These are phyloP conservation scores for Caenorhabditis sp. DNA, from an alignment of 2,888 invertebrate genomes.

Conservation along the genomic window DNA sequence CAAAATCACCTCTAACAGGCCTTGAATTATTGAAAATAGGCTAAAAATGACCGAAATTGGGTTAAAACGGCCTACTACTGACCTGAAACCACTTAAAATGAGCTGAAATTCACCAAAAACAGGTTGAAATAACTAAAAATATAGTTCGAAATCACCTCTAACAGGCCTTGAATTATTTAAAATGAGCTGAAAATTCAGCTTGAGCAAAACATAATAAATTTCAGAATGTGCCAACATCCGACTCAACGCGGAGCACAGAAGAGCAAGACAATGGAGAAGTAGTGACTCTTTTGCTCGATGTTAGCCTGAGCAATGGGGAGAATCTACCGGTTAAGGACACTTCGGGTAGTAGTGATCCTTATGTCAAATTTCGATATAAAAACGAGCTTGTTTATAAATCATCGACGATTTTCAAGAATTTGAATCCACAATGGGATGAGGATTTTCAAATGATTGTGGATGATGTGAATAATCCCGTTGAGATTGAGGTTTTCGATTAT, in stretches of 20 bases:
- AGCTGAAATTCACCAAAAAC: no score
- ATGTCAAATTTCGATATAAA: constrained; percentile 69
- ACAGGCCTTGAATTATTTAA: no score
- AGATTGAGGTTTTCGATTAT: constrained; percentile 93
- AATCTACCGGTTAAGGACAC: constrained; percentile 68
- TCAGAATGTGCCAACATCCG: background rate
- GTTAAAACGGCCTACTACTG: no score
- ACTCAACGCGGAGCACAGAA: background rate
- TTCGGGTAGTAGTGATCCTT: constrained; percentile 68
- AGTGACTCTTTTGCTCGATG: constrained; percentile 64
- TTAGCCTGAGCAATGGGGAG: constrained; percentile 66
- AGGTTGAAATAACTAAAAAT: no score
- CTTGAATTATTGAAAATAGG: no score
- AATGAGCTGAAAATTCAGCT: no score
- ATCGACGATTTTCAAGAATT: constrained; percentile 88
- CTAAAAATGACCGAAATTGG: no score
- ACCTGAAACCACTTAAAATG: no score
- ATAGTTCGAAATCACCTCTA: no score
- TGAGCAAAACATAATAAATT: no score
- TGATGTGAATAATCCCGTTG: constrained; percentile 84
- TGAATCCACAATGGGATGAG: constrained; percentile 98
- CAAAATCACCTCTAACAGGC: no score
- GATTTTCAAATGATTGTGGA: constrained; percentile 89
- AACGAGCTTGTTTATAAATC: constrained; percentile 87
- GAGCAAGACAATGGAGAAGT: constrained; percentile 34